Evolutionary conservation across 2,797 vertebrate species (phyloP).

Genomic region (Rhabdomys pumilio): DNA sequence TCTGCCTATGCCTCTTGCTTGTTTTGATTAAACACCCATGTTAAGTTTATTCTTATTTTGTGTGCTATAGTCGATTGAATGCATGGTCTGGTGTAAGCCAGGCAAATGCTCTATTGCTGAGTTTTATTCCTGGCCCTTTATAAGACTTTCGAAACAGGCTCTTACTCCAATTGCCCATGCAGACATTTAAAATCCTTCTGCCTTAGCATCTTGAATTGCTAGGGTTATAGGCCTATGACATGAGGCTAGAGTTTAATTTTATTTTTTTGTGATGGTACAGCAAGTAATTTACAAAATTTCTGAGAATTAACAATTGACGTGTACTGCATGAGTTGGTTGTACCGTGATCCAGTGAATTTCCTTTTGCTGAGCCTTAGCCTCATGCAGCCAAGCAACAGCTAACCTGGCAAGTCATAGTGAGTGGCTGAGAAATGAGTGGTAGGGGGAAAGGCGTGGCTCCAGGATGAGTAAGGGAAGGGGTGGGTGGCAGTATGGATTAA

Average conservation of each 20-base stretch:
- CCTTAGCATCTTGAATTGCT: not conserved
- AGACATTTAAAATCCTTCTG: not conserved
- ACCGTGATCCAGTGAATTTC: not conserved
- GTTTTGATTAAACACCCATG: not conserved
- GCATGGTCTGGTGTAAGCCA: no score
- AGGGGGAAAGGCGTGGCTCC: not conserved
- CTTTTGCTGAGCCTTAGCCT: not conserved
- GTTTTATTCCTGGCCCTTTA: not conserved
- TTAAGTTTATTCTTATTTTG: not conserved
- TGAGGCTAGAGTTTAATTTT: not conserved
- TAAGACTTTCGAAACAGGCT: not conserved
- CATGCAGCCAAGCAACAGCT: not conserved
- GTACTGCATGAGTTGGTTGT: not conserved
- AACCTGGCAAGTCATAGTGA: not conserved
- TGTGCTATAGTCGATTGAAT: not conserved
- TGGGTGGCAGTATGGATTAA: conserved; percentile 7
- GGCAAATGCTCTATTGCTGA: not conserved
- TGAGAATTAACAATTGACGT: not conserved
- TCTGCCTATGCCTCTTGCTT: not conserved
- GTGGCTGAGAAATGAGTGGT: conserved; percentile 4
- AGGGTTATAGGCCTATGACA: not conserved
- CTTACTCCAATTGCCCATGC: not conserved
- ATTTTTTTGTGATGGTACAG: conserved; percentile 9
- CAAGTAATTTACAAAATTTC: not conserved
- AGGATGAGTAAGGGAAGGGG: not conserved